Base-by-base conservation (phyloP, 2,113 vertebrate species). In the Leptosomus discolor region DNA sequence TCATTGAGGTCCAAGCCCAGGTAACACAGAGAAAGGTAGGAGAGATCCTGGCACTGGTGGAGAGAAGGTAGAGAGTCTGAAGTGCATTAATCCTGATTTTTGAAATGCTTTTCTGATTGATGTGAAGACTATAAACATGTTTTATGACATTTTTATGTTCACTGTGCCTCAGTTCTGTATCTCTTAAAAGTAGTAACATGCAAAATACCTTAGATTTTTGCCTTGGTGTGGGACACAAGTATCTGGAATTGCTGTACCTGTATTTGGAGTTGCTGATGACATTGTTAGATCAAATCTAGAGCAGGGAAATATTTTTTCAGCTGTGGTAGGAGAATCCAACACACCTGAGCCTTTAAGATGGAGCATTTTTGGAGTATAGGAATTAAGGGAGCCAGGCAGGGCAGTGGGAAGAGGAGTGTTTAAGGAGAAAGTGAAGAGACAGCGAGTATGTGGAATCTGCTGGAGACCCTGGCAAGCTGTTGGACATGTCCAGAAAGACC, bases 1-100 rank as follows among this genome's bases (percentile, higher is more conserved):
- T 6, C 7, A 0, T 50, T 84, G 9, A 41, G 32, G 4, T 36
- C 0, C 0, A 88, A 84, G 24, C 11, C 43, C 3, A 1, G 48
- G 26, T 67, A 88, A 51, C 26, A 6, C 1, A 45, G 16, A 57
- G 15, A 22, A n/a, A 60, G 34, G 12, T 12, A 57, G 50, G 15
- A 45, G 32, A 57, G 8, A 4, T 48, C 36, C 29, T 83, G 37
- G 15, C 12, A 45, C 13, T 20, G 7, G 3, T 58, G 20, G 36
- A 41, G 16, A 77, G 20, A 54, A 68, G 5, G 36, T 23, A 6
- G 56, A 63, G 36, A 67, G 5, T 57, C n/a, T 73, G 14, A 41
- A 39, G 18, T 64, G 11, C 7, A 20, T 68, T 74, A 45, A 54
- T 81, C 23, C 12, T 61, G 37, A 27, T 73, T 75, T 88, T 83